phyloP scores from a whole-genome alignment of 2,888 invertebrate species.

The Drosophila mayaguana region DNA sequence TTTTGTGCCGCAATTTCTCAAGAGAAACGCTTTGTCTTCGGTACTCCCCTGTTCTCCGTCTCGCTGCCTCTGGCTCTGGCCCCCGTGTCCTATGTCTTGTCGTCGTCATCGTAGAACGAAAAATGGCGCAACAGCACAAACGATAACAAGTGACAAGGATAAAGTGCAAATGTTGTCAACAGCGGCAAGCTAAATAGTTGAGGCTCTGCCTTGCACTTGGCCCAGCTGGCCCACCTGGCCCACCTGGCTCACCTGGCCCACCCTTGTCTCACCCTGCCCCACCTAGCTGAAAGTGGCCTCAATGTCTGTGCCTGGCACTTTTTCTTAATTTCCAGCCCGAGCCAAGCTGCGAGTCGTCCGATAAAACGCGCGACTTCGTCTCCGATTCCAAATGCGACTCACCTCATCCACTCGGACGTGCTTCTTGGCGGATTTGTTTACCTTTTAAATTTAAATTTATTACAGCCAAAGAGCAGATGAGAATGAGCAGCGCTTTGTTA shows the following conservation, averaged over 20 bases:
- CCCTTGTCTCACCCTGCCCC: not conserved
- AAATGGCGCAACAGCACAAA: conserved; percentile 61
- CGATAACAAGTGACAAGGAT: conserved; percentile 79
- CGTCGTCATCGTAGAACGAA: conserved; percentile 50
- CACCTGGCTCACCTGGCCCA: conserved; percentile 8
- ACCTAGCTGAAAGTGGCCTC: conserved; percentile 20
- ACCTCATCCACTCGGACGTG: conserved; percentile 16
- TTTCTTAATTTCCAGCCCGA: conserved; percentile 62
- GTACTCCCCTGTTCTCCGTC: not conserved
- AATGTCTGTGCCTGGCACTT: conserved; percentile 38
- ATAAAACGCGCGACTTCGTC: conserved; percentile 58
- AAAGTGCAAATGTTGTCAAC: conserved; percentile 78
- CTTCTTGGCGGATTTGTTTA: conserved; percentile 55
- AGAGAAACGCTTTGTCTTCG: conserved; percentile 40
- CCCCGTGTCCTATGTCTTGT: conserved; percentile 14
- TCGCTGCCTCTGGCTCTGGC: too few species aligned
- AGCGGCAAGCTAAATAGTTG: conserved; percentile 54
- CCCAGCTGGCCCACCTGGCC: conserved; percentile 5
- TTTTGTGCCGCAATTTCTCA: conserved; percentile 81
- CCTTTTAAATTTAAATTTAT: conserved; percentile 80
- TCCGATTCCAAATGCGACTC: conserved; percentile 30
- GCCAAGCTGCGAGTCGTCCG: conserved; percentile 56
- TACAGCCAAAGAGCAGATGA: conserved; percentile 40
- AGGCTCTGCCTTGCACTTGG: conserved; percentile 30
- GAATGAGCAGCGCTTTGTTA: conserved; percentile 51